A percentile compares a stretch with the other conserved stretches of the same genome.
These are phyloP conservation scores for Pantherophis vulpinus DNA, from an alignment of 2,797 vertebrate genomes.

Conservation along the genomic window DNA sequence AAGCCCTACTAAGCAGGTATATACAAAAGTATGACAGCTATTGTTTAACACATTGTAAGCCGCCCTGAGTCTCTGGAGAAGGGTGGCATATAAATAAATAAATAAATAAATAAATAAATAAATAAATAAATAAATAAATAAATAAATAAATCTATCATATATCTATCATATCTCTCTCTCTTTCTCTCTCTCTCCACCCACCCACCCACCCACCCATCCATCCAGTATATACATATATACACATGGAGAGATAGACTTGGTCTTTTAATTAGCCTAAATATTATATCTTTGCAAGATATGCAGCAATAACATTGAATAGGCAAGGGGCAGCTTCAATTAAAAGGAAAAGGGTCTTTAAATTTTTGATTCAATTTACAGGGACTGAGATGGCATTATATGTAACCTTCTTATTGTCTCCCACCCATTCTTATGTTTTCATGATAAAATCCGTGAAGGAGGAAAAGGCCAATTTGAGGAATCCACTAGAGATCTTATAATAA, in stretches of 20 bases:
- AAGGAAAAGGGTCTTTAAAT: background rate
- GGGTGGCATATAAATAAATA: too few relatives aligned
- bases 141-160: too few relatives aligned
- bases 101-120: too few relatives aligned
- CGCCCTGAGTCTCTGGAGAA: too few relatives aligned
- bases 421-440: background rate
- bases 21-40: too few relatives aligned
- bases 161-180: too few relatives aligned
- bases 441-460: background rate
- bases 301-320: background rate
- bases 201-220: too few relatives aligned
- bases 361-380: background rate
- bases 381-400: background rate
- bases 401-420: background rate
- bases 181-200: background rate
- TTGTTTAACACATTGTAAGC: too few relatives aligned
- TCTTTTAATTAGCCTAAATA: background rate
- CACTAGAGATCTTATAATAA: background rate
- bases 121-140: too few relatives aligned
- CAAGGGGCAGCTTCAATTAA: background rate
- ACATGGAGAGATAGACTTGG: background rate
- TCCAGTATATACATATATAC: background rate
- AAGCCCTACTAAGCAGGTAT: too few relatives aligned
- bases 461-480: background rate
- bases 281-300: background rate